Evolutionary conservation across 2,888 invertebrate species (phyloP).

Genomic region (Euproctis similis): DNA sequence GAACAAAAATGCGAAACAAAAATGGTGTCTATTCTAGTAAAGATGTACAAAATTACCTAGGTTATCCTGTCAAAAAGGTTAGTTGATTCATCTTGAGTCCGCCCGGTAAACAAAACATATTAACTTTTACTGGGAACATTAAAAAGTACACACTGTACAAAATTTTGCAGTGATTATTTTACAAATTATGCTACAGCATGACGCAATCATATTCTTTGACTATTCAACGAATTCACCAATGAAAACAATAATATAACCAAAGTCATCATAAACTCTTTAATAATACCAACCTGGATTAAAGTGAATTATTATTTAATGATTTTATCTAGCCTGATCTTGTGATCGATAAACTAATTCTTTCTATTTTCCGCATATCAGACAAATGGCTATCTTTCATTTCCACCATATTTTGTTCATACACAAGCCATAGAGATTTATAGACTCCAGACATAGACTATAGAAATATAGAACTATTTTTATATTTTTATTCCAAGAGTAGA

Average conservation of each 20-base stretch:
- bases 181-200: slow-evolving; percentile 44
- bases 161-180: too few relatives aligned
- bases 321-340: slow-evolving; percentile 12
- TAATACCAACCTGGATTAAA: slow-evolving; percentile 33
- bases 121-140: too few relatives aligned
- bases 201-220: slow-evolving; percentile 73
- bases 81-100: slow-evolving; percentile 26
- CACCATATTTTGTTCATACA: too few relatives aligned
- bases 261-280: slow-evolving; percentile 30
- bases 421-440: slow-evolving; percentile 27
- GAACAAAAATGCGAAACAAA: slow-evolving; percentile 52
- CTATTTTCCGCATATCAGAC: slow-evolving; percentile 42
- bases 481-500: too few relatives aligned
- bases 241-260: slow-evolving; percentile 68
- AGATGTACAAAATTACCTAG: slow-evolving; percentile 45
- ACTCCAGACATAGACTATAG: too few relatives aligned
- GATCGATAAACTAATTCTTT: slow-evolving; percentile 15
- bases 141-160: too few relatives aligned
- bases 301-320: slow-evolving; percentile 13
- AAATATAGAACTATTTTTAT: too few relatives aligned
- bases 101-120: background rate
- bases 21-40: slow-evolving; percentile 59
- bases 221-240: slow-evolving; percentile 54
- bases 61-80: slow-evolving; percentile 70
- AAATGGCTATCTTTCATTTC: slow-evolving; percentile 63